Base-by-base conservation (phyloP, 2,888 invertebrate genomes). In the Harmothoe impar region DNA sequence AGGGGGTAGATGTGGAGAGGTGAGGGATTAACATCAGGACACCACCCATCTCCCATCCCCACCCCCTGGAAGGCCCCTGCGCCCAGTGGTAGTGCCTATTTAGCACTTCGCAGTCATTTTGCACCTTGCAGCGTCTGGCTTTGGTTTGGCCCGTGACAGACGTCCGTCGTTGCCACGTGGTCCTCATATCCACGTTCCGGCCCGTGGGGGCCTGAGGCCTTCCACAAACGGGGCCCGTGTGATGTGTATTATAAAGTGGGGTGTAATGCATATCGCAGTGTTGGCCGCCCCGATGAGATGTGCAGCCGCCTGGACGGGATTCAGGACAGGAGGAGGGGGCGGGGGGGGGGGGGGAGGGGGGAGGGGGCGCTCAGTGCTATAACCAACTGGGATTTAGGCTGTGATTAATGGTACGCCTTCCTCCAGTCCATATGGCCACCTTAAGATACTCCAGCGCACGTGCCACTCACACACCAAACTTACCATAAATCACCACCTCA, bases 181-280 rank as follows among this genome's bases (percentile, higher is more conserved):
- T 25, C 77, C 77, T 77, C 29, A 15, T 31, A 31, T 77, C 1
- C 77, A 77, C 77, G 77, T 31, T 77, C 77, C 77, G 77, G 77
- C 29, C n/a, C 31, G n/a, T 15, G 17, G 31, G 77, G 77, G 62
- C 62, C 62, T 3, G 7, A 20, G 62, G 23, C n/a, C 62, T 20
- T 62, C 62, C 62, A 62, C 62, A 62, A 62, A 62, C 62, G 62
- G 23, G 62, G 23, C 62, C 62, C 62, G 12, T 62, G 62, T 62
- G 62, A 62, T 62, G 62, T 62, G 62, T 62, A 62, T 62, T n/a
- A 62, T 62, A 62, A 62, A 62, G 62, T 25, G 31, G 77, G 77
- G 77, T 77, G 77, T 77, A 77, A 77, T 77, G 77, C 77, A 77
- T 77, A 77, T 77, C 77, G 77, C 77, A 77, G 77, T 77, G 77